Evolutionary conservation across 2,888 invertebrate genomes (phyloP).

Genomic region (Macaria liturata): DNA sequence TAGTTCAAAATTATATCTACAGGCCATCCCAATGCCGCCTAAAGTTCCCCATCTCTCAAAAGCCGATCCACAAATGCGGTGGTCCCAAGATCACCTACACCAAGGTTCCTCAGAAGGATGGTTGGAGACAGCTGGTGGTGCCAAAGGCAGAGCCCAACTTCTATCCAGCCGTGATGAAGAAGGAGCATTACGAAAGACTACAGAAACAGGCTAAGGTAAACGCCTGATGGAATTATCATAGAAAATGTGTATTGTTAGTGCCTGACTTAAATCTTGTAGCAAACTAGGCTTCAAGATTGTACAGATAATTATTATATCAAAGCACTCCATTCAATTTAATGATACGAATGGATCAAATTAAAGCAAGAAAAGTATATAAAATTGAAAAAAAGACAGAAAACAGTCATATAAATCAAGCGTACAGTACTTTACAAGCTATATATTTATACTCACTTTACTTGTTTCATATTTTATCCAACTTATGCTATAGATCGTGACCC

Average conservation of each 20-base stretch:
- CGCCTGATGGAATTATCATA: slow-evolving; percentile 1
- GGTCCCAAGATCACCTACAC: slow-evolving; percentile 49
- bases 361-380: too few species aligned
- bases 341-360: too few species aligned
- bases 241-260: background rate
- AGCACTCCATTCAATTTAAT: too few species aligned
- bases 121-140: slow-evolving; percentile 73
- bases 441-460: too few species aligned
- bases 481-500: slow-evolving; percentile 55
- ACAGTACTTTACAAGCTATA: too few species aligned
- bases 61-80: slow-evolving; percentile 74
- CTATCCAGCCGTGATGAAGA: slow-evolving; percentile 84
- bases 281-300: too few species aligned
- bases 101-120: slow-evolving; percentile 62
- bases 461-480: background rate
- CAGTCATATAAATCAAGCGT: too few species aligned
- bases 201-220: slow-evolving; percentile 82
- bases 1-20: slow-evolving; percentile 8
- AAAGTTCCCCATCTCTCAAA: slow-evolving; percentile 65
- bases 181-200: slow-evolving; percentile 83
- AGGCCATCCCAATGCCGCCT: slow-evolving; percentile 76
- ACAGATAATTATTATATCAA: too few species aligned
- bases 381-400: too few species aligned
- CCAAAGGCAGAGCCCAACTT: slow-evolving; percentile 77
- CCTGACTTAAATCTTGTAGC: background rate